Conservation (phyloP, 2,888 invertebrate genomes). For the Piscicola geometra region DNA sequence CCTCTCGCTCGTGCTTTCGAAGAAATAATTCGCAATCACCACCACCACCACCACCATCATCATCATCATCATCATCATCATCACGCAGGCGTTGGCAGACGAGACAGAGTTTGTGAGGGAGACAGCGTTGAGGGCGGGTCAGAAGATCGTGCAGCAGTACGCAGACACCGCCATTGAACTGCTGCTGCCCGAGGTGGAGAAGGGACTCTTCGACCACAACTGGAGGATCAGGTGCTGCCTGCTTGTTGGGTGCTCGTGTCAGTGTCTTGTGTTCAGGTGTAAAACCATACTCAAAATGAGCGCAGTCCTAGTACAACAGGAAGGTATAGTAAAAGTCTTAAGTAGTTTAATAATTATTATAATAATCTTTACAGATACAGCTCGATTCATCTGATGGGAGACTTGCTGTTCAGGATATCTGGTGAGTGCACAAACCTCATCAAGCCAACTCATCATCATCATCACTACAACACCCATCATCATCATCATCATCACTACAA, state of each 20-base stretch:
- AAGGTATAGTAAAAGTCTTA: no score
- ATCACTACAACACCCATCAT: no score
- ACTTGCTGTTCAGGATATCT: slow-evolving; percentile 81
- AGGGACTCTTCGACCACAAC: slow-evolving; percentile 92
- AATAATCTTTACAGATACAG: slow-evolving; percentile 67
- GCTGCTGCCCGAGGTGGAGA: slow-evolving; percentile 81
- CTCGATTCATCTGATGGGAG: slow-evolving; percentile 89
- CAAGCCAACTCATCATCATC: no score
- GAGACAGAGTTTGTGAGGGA: slow-evolving; percentile 98
- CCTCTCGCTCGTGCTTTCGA: no score
- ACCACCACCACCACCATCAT: no score
- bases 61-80: not conserved
- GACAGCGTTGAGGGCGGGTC: slow-evolving; percentile 91
- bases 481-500: no score
- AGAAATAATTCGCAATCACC: not conserved
- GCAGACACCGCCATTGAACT: slow-evolving; percentile 89
- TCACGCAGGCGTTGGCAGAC: slow-evolving; percentile 77
- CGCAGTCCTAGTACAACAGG: no score
- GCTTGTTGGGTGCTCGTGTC: not conserved
- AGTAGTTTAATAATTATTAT: not conserved
- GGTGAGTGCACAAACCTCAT: no score
- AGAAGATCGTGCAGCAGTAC: slow-evolving; percentile 90
- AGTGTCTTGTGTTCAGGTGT: not conserved
- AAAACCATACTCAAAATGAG: no score
- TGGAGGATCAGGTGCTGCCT: slow-evolving; percentile 73